Base-by-base conservation (phyloP, 2,888 invertebrate genomes). In the Drosophila tripunctata region DNA sequence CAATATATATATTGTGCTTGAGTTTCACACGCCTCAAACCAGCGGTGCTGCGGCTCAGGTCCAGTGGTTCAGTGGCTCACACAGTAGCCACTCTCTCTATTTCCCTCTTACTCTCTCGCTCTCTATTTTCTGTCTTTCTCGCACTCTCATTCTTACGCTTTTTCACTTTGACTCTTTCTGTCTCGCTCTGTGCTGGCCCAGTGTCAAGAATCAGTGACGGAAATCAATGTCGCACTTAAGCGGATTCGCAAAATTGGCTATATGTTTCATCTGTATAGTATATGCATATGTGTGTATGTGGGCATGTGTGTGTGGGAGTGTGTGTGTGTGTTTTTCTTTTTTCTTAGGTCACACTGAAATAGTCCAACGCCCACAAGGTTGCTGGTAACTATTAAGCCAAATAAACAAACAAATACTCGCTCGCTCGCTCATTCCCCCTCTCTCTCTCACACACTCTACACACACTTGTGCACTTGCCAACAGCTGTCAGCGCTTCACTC, bases 141-240 rank as follows among this genome's bases (percentile, higher is more conserved):
- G 22, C 14, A 4, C n/a, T 21, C 21, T 21, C 21, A 4, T 21
- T 4, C 3, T 21, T 21, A 4, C 21, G 3, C 21, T 21, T 4
- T 21, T 21, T 21, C 21, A 3, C n/a, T 10, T n/a, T 31, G n/a
- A 2, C 21, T 21, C 30, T 44, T 3, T 35, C 21, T 35, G 14
- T 30, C 3, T 22, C 17, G 6, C 35, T 21, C 17, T 24, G 3
- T 38, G 36, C 41, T 65, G 74, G 85, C 67, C 67, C 67, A 75
- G 81, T 82, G 83, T 82, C 79, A 66, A 72, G 72, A 85, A 81
- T 82, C 79, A 67, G 61, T 75, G 88, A 85, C 81, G 88, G 86
- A 81, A 81, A 81, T 87, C 81, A 81, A 81, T 87, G 81, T 81
- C 86, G 88, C 88, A 81, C 81, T 81, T 87, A 81, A 85, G 81